phyloP scores from a whole-genome alignment of 1,140 invertebrate species.

The Bombus breviceps region DNA sequence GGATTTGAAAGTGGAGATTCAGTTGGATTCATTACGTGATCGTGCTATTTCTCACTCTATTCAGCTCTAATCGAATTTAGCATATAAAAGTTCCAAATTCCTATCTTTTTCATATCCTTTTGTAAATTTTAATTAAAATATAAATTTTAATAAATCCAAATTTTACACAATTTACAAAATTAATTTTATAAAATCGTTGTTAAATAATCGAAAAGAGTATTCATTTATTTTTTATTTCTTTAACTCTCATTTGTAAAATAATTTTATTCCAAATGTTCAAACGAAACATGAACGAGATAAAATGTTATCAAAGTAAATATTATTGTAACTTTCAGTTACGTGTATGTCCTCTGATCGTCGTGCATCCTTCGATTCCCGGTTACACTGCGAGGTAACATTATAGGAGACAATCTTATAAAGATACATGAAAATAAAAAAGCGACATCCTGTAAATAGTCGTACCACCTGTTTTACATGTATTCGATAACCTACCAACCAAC shows the following conservation, averaged over 20 bases:
- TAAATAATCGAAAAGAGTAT: neutral
- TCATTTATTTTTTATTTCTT: neutral
- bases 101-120: no score
- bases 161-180: no score
- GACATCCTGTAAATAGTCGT: constrained; percentile 2
- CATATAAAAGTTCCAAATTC: no score
- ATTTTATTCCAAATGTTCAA: neutral
- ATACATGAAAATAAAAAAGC: neutral
- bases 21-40: constrained; percentile 11
- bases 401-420: no score
- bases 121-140: no score
- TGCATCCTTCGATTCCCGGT: neutral
- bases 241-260: neutral
- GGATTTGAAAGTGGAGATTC: constrained; percentile 21
- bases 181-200: no score
- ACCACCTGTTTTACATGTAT: neutral
- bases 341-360: no score
- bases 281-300: no score
- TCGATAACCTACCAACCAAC: neutral
- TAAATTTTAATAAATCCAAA: no score
- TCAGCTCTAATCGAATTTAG: constrained; percentile 34
- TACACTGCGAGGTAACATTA: neutral
- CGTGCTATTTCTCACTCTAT: constrained; percentile 49
- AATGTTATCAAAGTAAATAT: no score
- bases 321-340: no score